These are phyloP conservation scores for Amphimallon solstitiale DNA, from an alignment of 2,888 invertebrate species.

Conservation along the genomic window DNA sequence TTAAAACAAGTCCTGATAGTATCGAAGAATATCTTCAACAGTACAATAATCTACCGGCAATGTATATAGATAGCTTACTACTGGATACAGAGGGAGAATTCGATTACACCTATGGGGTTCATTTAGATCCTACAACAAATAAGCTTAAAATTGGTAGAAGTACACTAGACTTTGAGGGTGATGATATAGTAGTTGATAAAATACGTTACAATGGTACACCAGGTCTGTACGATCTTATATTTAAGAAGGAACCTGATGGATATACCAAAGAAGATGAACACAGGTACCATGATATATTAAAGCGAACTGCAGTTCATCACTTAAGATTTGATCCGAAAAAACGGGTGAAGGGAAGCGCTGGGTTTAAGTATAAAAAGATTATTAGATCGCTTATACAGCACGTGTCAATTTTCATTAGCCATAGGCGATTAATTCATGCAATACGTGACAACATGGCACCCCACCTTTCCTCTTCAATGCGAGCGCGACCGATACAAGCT, in stretches of 20 bases:
- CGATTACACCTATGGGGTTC: neutral
- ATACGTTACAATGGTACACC: conserved; percentile 10
- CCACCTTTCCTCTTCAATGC: no score
- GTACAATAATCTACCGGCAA: no score
- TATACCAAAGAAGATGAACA: neutral
- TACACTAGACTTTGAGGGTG: neutral
- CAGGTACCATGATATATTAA: neutral
- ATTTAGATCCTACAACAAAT: neutral
- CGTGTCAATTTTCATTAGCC: no score
- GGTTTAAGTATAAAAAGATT: no score
- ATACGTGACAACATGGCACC: no score
- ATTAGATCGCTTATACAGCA: no score
- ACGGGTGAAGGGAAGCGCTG: neutral
- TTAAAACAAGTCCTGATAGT: neutral
- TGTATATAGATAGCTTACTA: neutral
- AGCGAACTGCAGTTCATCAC: neutral
- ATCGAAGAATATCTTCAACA: no score
- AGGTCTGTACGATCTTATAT: conserved; percentile 6
- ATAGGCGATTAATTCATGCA: no score
- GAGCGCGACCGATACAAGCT: no score
- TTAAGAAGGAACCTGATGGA: no score
- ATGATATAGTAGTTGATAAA: neutral
- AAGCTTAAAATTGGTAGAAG: neutral
- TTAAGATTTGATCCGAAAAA: neutral
- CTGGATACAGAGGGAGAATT: neutral